Base-by-base conservation (phyloP, 2,888 invertebrate genomes). In the Aspidiotus destructor region DNA sequence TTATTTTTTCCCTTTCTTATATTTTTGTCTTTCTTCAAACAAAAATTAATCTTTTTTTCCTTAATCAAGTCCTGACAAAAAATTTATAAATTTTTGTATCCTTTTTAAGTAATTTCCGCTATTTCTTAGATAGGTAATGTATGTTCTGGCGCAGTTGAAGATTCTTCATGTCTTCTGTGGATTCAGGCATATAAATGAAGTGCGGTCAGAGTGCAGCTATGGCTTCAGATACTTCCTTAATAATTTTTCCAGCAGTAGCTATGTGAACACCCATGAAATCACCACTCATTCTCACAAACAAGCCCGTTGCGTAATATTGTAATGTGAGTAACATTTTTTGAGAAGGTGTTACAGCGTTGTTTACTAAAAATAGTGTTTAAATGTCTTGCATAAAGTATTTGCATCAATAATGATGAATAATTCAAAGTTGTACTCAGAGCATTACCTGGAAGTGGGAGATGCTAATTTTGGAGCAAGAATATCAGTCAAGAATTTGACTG, bases 151-250 rank as follows among this genome's bases (percentile, higher is more conserved):
- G 41, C 0, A 10, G 62, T 61, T 61, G 44, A 5, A 68, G 15
- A 28, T 68, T 9, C 10, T 68, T 61, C 42, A 68, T 28, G 7
- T 70, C 70, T 9, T 52, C 13, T 13, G 8, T 53, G 16, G 42
- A n/a, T 16, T 41, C 15, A 2, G 70, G 70, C 17, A 70, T 42
- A 41, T 48, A n/a, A 7, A 70, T 54, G 44, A 67, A 55, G 7
- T 11, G 10, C 5, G 62, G 62, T 64, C 41, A n/a, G 17, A 63
- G 54, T 8, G 15, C n/a, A n/a, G 63, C 63, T 15, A 63, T 40
- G 16, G 16, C 40, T 8, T 28, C 44, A 17, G 63, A 63, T 5
- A 54, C 63, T 10, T 48, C 11, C n/a, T 54, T 9, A 8, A 63
- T 40, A 11, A 63, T 63, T 63, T 28, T 53, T 13, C 53, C 17